These are phyloP conservation scores for Pyrrhosoma nymphula DNA, from an alignment of 2,888 invertebrate genomes.

Conservation along the genomic window DNA sequence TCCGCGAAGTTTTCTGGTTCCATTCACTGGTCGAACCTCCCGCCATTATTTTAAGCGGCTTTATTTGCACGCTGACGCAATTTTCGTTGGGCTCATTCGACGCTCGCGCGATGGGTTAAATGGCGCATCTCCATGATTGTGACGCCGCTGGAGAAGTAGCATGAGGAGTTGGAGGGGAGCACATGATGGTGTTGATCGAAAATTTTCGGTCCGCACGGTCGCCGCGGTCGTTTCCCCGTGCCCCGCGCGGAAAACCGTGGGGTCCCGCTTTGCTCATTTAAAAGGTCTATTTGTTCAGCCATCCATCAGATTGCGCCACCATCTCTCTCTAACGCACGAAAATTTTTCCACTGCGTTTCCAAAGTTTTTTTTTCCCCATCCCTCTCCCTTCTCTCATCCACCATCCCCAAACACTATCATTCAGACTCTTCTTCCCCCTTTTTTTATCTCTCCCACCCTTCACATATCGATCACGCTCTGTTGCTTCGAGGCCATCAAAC, in stretches of 20 bases:
- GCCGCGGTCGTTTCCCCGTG: neutral
- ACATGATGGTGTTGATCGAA: neutral
- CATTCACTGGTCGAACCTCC: no score
- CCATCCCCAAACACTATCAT: neutral
- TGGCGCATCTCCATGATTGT: constrained; percentile 7
- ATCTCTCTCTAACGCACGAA: neutral
- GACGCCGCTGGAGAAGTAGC: neutral
- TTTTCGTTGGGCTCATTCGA: neutral
- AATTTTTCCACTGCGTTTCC: neutral
- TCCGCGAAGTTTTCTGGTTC: no score
- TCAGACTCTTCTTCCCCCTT: neutral
- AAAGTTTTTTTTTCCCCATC: no score
- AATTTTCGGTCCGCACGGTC: neutral
- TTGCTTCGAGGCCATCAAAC: neutral
- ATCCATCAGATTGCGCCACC: constrained; percentile 18
- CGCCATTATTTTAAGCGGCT: neutral
- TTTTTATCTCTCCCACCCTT: neutral
- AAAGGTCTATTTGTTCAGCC: constrained; percentile 10
- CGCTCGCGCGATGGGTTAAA: neutral
- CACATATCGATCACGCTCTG: neutral
- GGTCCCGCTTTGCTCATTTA: constrained; percentile 7
- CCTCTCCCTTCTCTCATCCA: neutral
- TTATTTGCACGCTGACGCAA: neutral
- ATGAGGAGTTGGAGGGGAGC: neutral
- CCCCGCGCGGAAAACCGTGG: neutral